These are phyloP conservation scores for Nemotelus nigrinus DNA, from an alignment of 2,888 invertebrate species.

Conservation along the genomic window DNA sequence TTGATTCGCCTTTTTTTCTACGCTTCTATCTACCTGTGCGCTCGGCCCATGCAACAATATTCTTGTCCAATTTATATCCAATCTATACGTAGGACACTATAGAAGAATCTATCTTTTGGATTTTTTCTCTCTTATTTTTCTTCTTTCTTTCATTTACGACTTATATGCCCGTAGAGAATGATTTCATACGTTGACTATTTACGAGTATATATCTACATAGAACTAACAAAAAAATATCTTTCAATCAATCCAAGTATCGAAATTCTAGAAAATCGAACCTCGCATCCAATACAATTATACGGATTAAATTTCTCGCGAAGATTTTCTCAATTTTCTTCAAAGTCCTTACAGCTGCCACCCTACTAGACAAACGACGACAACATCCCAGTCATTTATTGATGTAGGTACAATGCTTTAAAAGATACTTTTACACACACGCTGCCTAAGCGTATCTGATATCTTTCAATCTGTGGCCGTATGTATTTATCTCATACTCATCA, in stretches of 20 bases:
- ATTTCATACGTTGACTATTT: constrained; percentile 21
- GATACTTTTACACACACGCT: too few relatives aligned
- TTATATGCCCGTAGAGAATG: constrained; percentile 33
- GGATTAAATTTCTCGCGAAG: too few relatives aligned
- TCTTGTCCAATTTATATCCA: not conserved
- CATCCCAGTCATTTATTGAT: not conserved
- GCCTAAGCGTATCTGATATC: constrained; percentile 5
- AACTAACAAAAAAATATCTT: not conserved
- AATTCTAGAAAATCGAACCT: constrained; percentile 1
- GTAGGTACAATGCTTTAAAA: not conserved
- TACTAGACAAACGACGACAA: constrained; percentile 2
- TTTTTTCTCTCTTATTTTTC: constrained; percentile 9
- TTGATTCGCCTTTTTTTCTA: not conserved
- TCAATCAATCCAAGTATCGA: not conserved
- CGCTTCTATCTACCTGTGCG: not conserved
- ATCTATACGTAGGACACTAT: not conserved
- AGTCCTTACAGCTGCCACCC: too few relatives aligned
- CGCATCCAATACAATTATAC: not conserved
- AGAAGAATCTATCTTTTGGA: not conserved
- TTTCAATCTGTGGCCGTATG: not conserved
- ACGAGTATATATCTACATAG: not conserved
- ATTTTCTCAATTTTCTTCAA: too few relatives aligned
- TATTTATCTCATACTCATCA: not conserved
- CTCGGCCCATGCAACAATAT: not conserved
- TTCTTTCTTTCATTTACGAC: constrained; percentile 17